A percentile compares a stretch with the other conserved stretches of the same genome.
Evolutionary conservation across 53 echinoderm and acorn worm genomes (phyloP).

Genomic region (Paracentrotus lividus): DNA sequence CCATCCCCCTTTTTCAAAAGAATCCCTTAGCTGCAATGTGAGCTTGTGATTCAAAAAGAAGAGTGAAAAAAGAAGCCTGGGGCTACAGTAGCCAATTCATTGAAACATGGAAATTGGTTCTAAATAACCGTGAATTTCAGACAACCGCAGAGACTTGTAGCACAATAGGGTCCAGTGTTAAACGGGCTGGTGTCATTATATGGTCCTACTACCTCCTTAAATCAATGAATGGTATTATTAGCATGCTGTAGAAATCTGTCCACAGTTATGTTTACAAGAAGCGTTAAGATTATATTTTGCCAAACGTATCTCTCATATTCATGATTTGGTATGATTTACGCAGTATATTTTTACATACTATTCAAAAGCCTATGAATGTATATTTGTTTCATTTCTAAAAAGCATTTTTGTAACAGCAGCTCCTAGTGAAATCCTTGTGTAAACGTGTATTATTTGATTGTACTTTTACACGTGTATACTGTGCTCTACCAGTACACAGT

Average conservation of each 20-base stretch:
- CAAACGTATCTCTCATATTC: too few relatives aligned
- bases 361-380: not conserved
- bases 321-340: too few relatives aligned
- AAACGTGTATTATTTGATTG: not conserved
- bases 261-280: too few relatives aligned
- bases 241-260: not conserved
- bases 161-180: constrained; percentile 58
- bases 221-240: constrained; percentile 20
- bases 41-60: constrained; percentile 18
- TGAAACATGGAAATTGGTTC: constrained; percentile 69
- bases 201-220: constrained; percentile 14
- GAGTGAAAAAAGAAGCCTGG: constrained; percentile 5
- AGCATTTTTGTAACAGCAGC: too few relatives aligned
- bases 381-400: not conserved
- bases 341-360: too few relatives aligned
- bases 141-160: constrained; percentile 56
- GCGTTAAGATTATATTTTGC: too few relatives aligned
- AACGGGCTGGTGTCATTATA: constrained; percentile 52
- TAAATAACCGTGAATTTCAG: constrained; percentile 68
- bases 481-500: not conserved
- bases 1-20: constrained; percentile 14
- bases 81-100: constrained; percentile 68
- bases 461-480: not conserved
- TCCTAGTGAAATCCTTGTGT: not conserved
- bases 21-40: constrained; percentile 22